Base-by-base conservation (phyloP, 2,113 vertebrate species). In the Barnardius zonarius region DNA sequence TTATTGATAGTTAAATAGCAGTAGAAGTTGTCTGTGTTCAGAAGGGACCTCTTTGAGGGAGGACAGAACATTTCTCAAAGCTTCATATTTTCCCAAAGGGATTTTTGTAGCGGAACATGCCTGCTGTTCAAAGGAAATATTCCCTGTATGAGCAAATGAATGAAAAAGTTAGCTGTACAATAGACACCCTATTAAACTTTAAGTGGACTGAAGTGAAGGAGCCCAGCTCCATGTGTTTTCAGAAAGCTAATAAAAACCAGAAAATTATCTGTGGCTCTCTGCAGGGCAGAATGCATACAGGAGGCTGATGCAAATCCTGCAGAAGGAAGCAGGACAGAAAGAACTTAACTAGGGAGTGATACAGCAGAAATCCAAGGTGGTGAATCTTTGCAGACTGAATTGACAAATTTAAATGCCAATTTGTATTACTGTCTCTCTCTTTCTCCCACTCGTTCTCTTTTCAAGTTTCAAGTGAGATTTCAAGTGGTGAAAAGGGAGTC, bases 101-200 rank as follows among this genome's bases (percentile, higher is more conserved):
- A 91, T 88, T 95, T 78, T 95, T 90, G 80, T 16, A 86, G 92
- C 86, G 93, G 86, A 90, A 88, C 93, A 91, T 88, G 95, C 93
- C 93, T 94, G 93, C 83, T 95, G 90, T 92, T 96, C 96, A 96
- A 93, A 97, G 96, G 93, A 95, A 95, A 96, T 95, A 96, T 93
- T 93, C 92, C 89, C 92, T 51, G 9, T 88, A 66, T 48, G 66
- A 93, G 83, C 88, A 94, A 96, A 95, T 64, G 83, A 82, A 97
- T 57, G 80, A 92, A 88, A 93, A 96, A 96, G 90, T 78, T 90
- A 81, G 77, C 80, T 84, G 86, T 93, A 76, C 92, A 86, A 84
- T 91, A 92, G 96, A 94, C 90, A 94, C 80, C 83, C 92, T 93
- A 79, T 96, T 90, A 96, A 97, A 96, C 43, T 95, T 92, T 76